These are phyloP conservation scores for Heteromurus nitidus DNA, from an alignment of 2,888 invertebrate genomes.

Conservation along the genomic window DNA sequence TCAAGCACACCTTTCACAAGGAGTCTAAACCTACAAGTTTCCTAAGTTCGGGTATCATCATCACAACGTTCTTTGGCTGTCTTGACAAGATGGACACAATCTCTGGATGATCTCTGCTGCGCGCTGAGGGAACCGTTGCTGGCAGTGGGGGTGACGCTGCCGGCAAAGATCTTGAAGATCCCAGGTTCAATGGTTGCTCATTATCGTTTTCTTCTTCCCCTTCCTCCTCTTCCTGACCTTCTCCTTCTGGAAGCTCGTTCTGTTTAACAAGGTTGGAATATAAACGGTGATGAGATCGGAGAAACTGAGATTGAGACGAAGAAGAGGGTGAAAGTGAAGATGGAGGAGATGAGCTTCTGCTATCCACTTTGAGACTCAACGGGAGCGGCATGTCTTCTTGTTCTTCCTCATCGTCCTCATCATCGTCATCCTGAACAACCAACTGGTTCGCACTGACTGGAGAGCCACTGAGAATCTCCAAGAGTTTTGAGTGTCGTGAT, in stretches of 20 bases:
- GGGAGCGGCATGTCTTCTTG: slow-evolving; percentile 55
- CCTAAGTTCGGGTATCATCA: slow-evolving; percentile 53
- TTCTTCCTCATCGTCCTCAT: slow-evolving; percentile 21
- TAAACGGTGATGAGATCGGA: slow-evolving; percentile 55
- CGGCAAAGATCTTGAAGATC: slow-evolving; percentile 14
- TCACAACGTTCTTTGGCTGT: slow-evolving; percentile 63
- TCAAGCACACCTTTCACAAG: slow-evolving; percentile 7
- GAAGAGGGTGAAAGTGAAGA: slow-evolving; percentile 43
- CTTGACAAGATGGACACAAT: slow-evolving; percentile 61
- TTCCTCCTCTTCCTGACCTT: slow-evolving; percentile 30
- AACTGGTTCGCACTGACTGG: slow-evolving; percentile 16
- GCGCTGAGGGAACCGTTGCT: slow-evolving; percentile 10
- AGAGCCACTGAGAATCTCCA: slow-evolving; percentile 58
- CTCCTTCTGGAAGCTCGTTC: slow-evolving; percentile 59
- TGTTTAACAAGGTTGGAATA: slow-evolving; percentile 37
- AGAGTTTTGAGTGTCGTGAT: slow-evolving; percentile 49
- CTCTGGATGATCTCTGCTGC: slow-evolving; percentile 61
- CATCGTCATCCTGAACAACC: not conserved
- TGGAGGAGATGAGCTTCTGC: slow-evolving; percentile 22
- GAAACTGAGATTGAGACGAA: slow-evolving; percentile 43
- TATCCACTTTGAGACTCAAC: slow-evolving; percentile 50
- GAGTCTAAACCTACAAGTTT: slow-evolving; percentile 59
- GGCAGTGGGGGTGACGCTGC: not conserved
- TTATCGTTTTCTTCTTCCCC: slow-evolving; percentile 51
- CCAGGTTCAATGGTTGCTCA: slow-evolving; percentile 49